These are phyloP conservation scores for Pachypsylla venusta DNA, from an alignment of 1,140 invertebrate genomes.

Conservation along the genomic window DNA sequence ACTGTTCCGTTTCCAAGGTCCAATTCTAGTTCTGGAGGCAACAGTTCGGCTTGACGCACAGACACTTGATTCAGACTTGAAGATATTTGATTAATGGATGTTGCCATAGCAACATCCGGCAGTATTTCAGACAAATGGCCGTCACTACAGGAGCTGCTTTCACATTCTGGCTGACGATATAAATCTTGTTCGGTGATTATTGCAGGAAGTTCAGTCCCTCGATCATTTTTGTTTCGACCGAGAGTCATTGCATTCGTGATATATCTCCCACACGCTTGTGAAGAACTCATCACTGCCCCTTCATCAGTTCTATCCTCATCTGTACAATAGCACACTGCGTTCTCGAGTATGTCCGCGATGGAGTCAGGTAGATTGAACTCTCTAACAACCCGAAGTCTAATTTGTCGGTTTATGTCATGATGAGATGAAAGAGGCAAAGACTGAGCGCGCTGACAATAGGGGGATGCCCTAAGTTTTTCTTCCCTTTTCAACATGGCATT, in stretches of 20 bases:
- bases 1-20: conserved; percentile 12
- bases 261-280: conserved; percentile 13
- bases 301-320: conserved; percentile 33
- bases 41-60: neutral
- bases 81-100: conserved; percentile 4
- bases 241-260: conserved; percentile 8
- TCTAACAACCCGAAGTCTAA: conserved; percentile 73
- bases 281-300: conserved; percentile 21
- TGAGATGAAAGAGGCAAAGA: conserved; percentile 56
- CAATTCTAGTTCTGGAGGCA: neutral
- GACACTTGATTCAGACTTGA: neutral
- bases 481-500: conserved; percentile 72
- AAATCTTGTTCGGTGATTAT: conserved; percentile 6
- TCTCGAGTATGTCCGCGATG: conserved; percentile 69
- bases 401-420: conserved; percentile 56
- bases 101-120: conserved; percentile 14
- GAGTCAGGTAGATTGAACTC: conserved; percentile 88
- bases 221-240: neutral
- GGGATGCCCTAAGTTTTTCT: conserved; percentile 64
- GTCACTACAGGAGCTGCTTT: conserved; percentile 12
- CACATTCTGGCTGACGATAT: neutral
- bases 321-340: conserved; percentile 34
- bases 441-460: conserved; percentile 59
- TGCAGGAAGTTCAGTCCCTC: neutral
- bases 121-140: conserved; percentile 12